Evolutionary conservation across 2,797 vertebrate genomes (phyloP).

Genomic region (Thunnus albacares): DNA sequence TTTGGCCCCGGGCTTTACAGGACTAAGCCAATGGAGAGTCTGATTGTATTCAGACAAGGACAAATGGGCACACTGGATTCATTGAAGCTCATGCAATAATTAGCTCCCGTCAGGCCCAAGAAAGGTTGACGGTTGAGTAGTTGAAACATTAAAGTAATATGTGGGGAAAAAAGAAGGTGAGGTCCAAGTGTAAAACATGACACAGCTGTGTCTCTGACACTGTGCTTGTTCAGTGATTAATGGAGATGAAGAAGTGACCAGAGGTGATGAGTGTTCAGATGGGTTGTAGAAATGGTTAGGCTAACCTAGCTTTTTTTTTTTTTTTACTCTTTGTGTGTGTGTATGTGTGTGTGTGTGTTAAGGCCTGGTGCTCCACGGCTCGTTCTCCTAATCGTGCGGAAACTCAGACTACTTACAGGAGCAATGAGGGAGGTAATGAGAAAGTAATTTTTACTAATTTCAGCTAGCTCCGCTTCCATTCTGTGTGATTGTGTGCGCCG

Average conservation of each 20-base stretch:
- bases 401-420: slow-evolving; percentile 89
- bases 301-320: slow-evolving; percentile 39
- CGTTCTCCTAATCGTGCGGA: slow-evolving; percentile 86
- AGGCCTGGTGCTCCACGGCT: slow-evolving; percentile 74
- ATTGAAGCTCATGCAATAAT: slow-evolving; percentile 78
- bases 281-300: slow-evolving; percentile 40
- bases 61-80: slow-evolving; percentile 71
- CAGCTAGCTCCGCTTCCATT: slow-evolving; percentile 82
- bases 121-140: slow-evolving; percentile 68
- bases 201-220: slow-evolving; percentile 51
- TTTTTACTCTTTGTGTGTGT: slow-evolving; percentile 2
- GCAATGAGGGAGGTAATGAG: slow-evolving; percentile 91
- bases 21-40: slow-evolving; percentile 61
- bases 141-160: slow-evolving; percentile 64
- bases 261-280: slow-evolving; percentile 41
- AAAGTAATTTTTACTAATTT: slow-evolving; percentile 91
- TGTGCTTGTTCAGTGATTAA: slow-evolving; percentile 70
- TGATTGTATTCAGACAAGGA: slow-evolving; percentile 73
- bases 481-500: slow-evolving; percentile 83
- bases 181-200: slow-evolving; percentile 45
- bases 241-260: slow-evolving; percentile 46
- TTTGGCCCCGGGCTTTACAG: slow-evolving; percentile 68
- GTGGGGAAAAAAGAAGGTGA: slow-evolving; percentile 26
- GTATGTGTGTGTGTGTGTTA: slow-evolving; percentile 34
- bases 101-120: slow-evolving; percentile 76